Percentiles rank a stretch among this genome's conserved stretches.
These are phyloP conservation scores for Numenius arquata DNA, from an alignment of 2,113 vertebrate genomes.

Conservation along the genomic window DNA sequence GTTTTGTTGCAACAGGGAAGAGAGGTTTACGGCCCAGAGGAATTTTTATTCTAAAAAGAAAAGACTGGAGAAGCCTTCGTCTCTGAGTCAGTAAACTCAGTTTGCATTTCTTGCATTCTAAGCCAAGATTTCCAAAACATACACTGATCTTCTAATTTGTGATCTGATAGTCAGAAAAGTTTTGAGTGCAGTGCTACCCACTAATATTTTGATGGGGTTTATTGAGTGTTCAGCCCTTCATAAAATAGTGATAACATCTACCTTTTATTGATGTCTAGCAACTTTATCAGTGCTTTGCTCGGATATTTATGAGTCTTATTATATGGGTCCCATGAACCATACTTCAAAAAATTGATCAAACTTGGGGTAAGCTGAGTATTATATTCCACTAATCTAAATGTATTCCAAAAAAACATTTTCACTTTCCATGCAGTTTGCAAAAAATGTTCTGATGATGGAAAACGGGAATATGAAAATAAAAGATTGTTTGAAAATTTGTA, in stretches of 20 bases:
- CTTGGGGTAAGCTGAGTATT: neutral
- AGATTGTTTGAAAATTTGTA: neutral
- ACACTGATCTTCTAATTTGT: neutral
- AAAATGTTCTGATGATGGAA: neutral
- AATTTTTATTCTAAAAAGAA: neutral
- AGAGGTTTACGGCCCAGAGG: neutral
- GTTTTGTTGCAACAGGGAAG: neutral
- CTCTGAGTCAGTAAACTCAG: neutral
- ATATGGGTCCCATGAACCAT: neutral
- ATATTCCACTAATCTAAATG: neutral
- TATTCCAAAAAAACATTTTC: neutral
- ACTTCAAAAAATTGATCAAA: neutral
- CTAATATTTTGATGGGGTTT: neutral
- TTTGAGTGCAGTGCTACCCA: neutral
- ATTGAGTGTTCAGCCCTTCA: neutral
- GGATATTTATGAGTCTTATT: neutral
- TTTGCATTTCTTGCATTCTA: neutral
- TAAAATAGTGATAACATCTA: neutral
- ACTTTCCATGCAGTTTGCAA: neutral
- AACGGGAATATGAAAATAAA: neutral
- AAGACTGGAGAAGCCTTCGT: neutral
- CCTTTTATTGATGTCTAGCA: neutral
- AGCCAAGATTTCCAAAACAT: neutral
- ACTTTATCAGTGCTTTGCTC: neutral
- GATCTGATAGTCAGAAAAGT: neutral